phyloP scores from a whole-genome alignment of 2,797 vertebrate species.

The Clarias laeviceps region DNA sequence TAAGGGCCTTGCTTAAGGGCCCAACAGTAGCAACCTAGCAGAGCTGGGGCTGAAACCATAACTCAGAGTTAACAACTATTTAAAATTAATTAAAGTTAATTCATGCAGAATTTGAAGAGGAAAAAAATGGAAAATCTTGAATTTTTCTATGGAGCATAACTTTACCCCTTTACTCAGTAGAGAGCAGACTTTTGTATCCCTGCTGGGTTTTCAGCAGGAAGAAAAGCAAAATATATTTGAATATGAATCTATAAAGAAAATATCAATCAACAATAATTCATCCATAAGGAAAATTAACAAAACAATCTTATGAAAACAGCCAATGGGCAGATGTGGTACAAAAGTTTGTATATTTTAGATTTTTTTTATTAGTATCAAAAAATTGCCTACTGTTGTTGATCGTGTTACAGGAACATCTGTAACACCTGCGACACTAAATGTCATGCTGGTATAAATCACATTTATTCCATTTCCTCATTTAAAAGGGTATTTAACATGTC shows the following conservation, averaged over 20 bases:
- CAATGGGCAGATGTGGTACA: neutral
- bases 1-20: too few species aligned
- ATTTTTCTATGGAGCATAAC: neutral
- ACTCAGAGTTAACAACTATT: too few species aligned
- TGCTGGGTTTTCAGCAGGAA: neutral
- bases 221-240: neutral
- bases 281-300: neutral
- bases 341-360: neutral
- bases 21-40: too few species aligned
- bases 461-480: neutral
- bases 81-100: too few species aligned
- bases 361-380: neutral
- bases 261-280: neutral
- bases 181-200: neutral
- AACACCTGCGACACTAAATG: neutral
- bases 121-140: too few species aligned
- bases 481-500: neutral
- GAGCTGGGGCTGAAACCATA: too few species aligned
- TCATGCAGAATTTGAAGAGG: too few species aligned
- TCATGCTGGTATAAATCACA: neutral
- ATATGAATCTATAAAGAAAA: neutral
- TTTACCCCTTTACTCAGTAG: neutral
- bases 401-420: neutral
- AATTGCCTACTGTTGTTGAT: neutral
- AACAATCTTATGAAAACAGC: neutral